Evolutionary conservation across 2,113 vertebrate species (phyloP).

Genomic region (Neolamprologus sp.): DNA sequence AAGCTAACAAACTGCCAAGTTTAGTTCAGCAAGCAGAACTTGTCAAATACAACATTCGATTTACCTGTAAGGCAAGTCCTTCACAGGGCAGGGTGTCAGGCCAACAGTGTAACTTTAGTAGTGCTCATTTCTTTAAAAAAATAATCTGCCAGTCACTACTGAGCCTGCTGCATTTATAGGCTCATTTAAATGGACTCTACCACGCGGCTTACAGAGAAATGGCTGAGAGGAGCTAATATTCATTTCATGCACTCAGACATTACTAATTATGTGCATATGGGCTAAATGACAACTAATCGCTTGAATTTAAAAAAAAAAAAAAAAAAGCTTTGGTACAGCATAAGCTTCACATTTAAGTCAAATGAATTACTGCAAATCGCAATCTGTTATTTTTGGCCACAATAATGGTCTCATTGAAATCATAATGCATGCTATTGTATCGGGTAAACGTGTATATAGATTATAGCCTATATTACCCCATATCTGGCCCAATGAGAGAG

Average conservation of each 20-base stretch:
- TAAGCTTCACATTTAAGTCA: neutral
- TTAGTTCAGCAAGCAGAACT: conserved; percentile 66
- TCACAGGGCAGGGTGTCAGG: neutral
- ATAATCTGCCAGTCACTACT: neutral
- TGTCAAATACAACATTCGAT: neutral
- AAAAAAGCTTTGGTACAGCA: neutral
- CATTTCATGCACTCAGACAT: neutral
- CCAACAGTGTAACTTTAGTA: neutral
- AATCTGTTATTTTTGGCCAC: neutral
- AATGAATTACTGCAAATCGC: neutral
- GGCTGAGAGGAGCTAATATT: neutral
- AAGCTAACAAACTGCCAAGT: conserved; percentile 76
- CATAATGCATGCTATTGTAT: neutral
- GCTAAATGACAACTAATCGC: neutral
- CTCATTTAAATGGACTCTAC: neutral
- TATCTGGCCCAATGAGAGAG: conserved; percentile 88
- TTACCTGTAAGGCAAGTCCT: neutral
- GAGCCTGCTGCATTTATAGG: neutral
- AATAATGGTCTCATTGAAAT: neutral
- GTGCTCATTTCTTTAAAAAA: neutral
- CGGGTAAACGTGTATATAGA: neutral
- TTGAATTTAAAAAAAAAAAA: neutral
- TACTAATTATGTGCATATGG: neutral
- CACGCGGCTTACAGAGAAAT: neutral
- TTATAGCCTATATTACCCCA: conserved; percentile 76